Base-by-base conservation (phyloP, 2,888 invertebrate genomes). In the Orchesellides sinensis region DNA sequence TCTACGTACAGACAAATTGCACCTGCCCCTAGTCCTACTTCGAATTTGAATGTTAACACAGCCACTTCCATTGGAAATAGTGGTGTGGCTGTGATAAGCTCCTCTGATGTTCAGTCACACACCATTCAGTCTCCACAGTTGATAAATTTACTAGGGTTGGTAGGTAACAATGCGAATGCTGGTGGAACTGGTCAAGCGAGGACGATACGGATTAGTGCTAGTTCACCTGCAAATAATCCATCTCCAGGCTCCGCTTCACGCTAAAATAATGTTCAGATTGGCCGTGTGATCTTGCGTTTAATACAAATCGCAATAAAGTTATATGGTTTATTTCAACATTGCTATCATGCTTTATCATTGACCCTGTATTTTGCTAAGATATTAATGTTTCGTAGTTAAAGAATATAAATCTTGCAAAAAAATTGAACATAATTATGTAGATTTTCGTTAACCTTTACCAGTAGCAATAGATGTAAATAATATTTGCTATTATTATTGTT, bases 1-100 rank as follows among this genome's bases (percentile, higher is more conserved):
- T 81, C 85, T 17, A 81, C 82, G 10, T 88, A 85, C 52, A 47
- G 88, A 75, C 88, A 88, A 85, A 88, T 88, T 45, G 87, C 87
- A 45, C 87, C 87, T 2, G 86, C 87, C 3, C 86, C 87, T 21
- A 78, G 84, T 17, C 83, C 86, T 8, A 40, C 25, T 12, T 32
- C 75, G 17, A 40, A n/a, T n/a, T 12, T 54, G 23, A 70, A 40
- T 49, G 40, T 54, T 8, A 27, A 59, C n/a, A 25, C 81, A 25
- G 40, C 47, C 5, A 40, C 80, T 17, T 59, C 73, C 32, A 81
- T 40, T 2, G 45, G 81, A 78, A 45, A 61, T 40, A 77, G 65
- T 19, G 21, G 19, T 17, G 77, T 77, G 56, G 68, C 77, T 17
- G 77, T 77, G 19, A 59, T 77, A 10, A 77, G 56, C 40, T 35